Base-by-base conservation (phyloP, 2,888 invertebrate species). In the Noctua comes region DNA sequence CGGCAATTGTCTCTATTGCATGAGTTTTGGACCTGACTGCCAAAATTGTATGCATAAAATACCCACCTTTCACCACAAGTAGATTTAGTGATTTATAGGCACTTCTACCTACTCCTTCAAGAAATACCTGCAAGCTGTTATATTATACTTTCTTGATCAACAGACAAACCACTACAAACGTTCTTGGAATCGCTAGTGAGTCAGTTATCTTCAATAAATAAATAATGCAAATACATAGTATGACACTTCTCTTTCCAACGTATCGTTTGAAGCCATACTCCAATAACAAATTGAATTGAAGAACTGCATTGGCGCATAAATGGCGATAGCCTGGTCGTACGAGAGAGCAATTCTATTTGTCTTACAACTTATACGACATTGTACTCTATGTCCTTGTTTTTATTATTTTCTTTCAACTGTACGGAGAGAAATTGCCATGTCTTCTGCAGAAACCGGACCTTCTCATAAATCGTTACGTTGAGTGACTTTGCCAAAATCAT, bases 221-320 rank as follows among this genome's bases (percentile, higher is more conserved):
- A 43, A 84, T n/a, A 16, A 66, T 72, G 68, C 68, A 82, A 82
- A 79, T 36, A 36, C 36, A 36, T 68, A 66, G 27, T 72, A 68
- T 43, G 64, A 68, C 71, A 68, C 36, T 77, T 76, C 77, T 73
- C 48, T 65, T 59, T 72, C 64, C 54, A 86, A 74, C 24, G 83
- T 73, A 66, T 72, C 65, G 72, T 78, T 84, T 77, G 83, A 66
- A 84, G 51, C 70, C 73, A 77, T 72, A 77, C 36, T 72, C 57
- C 83, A 75, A 86, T 75, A 84, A 78, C 79, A 83, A 83, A 86
- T 86, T 83, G 83, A 86, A 86, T 86, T 78, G 73, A 86, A 84
- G 86, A 86, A 84, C 83, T 86, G 78, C 86, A 84, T 83, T 75
- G 83, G 72, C 86, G 69, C 74, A 86, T 84, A 86, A 78, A 83